phyloP scores from a whole-genome alignment of 2,797 vertebrate species.

The Gymnopithys bicolor region DNA sequence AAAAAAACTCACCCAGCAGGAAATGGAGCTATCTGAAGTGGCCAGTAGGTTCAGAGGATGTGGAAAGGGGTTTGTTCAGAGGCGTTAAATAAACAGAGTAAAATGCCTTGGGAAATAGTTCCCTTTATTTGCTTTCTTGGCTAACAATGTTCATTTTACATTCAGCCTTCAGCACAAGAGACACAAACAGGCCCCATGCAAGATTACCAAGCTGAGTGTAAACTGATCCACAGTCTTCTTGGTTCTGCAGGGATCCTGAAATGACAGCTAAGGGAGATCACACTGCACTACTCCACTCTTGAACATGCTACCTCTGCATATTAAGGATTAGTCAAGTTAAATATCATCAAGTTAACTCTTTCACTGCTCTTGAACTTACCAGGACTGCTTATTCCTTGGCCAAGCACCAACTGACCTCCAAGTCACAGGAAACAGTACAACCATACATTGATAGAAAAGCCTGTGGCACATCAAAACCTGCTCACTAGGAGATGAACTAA shows the following conservation, averaged over 20 bases:
- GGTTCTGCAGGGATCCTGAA: constrained; percentile 10
- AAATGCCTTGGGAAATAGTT: constrained; percentile 61
- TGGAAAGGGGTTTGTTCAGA: constrained; percentile 57
- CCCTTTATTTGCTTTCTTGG: constrained; percentile 60
- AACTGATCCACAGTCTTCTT: neutral
- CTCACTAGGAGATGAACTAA: neutral
- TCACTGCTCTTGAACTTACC: neutral
- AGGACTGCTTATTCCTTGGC: neutral
- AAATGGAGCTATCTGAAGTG: constrained; percentile 70
- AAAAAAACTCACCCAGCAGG: constrained; percentile 63
- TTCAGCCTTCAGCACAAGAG: constrained; percentile 28
- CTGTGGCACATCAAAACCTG: neutral
- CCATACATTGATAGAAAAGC: neutral
- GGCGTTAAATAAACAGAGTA: constrained; percentile 53
- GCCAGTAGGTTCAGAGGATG: constrained; percentile 53
- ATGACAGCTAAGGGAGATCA: neutral
- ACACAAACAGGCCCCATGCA: constrained; percentile 18
- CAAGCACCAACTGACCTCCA: neutral
- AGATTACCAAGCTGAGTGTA: constrained; percentile 28
- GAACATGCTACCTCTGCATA: neutral
- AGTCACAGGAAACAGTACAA: neutral
- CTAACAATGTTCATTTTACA: constrained; percentile 52
- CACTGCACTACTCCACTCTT: fast-evolving
- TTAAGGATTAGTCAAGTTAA: neutral
- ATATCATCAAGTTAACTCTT: neutral